phyloP scores from a whole-genome alignment of 2,888 invertebrate genomes.

The Andrena dorsata region DNA sequence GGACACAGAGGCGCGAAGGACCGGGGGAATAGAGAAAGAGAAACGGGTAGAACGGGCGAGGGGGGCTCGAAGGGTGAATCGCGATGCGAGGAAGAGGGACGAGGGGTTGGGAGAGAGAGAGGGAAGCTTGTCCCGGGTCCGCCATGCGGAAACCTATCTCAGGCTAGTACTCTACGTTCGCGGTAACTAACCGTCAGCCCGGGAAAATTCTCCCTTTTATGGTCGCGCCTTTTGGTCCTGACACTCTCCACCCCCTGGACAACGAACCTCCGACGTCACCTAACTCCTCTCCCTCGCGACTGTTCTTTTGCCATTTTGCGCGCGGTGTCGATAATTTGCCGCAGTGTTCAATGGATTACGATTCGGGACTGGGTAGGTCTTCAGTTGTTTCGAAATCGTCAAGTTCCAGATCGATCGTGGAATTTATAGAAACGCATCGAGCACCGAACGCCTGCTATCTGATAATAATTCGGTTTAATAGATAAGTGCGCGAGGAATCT shows the following conservation, averaged over 20 bases:
- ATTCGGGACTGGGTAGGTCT: neutral
- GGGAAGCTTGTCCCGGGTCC: conserved; percentile 69
- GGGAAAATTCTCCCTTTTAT: conserved; percentile 71
- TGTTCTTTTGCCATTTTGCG: conserved; percentile 44
- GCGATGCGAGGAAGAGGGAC: conserved; percentile 17
- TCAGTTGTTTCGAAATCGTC: neutral
- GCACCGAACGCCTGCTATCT: conserved; percentile 22
- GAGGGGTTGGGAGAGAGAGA: conserved; percentile 26
- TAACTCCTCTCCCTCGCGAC: conserved; percentile 38
- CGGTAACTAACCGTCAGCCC: conserved; percentile 73
- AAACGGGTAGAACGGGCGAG: neutral
- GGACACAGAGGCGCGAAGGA: conserved; percentile 2
- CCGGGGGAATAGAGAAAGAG: neutral
- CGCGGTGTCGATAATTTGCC: conserved; percentile 44
- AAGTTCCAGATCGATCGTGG: neutral
- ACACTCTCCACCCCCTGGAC: conserved; percentile 43
- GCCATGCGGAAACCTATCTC: conserved; percentile 76
- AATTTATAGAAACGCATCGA: conserved; percentile 24
- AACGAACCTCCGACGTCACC: conserved; percentile 27
- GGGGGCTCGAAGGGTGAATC: conserved; percentile 24
- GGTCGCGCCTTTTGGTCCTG: conserved; percentile 67
- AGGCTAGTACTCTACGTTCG: conserved; percentile 59
- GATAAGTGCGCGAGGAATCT: conserved; percentile 14
- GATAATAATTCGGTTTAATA: conserved; percentile 40
- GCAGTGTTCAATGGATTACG: neutral